phyloP scores from a whole-genome alignment of 1,140 invertebrate genomes.

The Pseudobourletiella spinata region DNA sequence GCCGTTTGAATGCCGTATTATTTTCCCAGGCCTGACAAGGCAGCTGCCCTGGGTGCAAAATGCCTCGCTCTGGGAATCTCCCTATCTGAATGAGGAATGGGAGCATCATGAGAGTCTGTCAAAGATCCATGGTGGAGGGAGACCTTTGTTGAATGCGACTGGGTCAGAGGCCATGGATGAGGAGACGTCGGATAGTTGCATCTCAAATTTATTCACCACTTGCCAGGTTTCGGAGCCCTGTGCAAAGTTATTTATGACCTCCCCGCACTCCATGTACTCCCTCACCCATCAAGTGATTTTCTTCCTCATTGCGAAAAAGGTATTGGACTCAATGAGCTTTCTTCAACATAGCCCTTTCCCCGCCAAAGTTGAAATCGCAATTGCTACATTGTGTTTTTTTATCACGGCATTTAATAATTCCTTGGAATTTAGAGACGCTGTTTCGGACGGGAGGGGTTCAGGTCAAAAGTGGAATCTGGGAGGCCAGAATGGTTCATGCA shows the following conservation, averaged over 20 bases:
- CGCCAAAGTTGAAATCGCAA: background rate
- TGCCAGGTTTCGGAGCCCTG: background rate
- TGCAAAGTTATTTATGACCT: background rate
- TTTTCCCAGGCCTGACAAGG: no score
- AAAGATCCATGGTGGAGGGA: no score
- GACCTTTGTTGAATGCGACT: no score
- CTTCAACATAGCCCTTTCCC: background rate
- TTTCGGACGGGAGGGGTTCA: background rate
- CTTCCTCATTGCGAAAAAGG: background rate
- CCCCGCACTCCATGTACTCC: background rate
- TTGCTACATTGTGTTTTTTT: background rate
- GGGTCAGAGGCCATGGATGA: background rate
- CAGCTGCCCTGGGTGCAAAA: no score
- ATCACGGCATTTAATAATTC: background rate
- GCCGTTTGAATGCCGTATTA: no score
- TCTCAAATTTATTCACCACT: background rate
- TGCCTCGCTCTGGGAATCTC: no score
- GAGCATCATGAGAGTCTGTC: no score
- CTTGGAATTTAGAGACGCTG: background rate
- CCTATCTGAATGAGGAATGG: no score
- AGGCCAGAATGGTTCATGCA: background rate
- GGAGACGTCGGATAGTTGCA: background rate
- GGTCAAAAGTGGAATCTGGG: background rate
- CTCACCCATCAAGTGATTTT: background rate
- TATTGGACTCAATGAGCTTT: background rate